phyloP scores from a whole-genome alignment of 2,888 invertebrate genomes.

The Drosophila lacicola region DNA sequence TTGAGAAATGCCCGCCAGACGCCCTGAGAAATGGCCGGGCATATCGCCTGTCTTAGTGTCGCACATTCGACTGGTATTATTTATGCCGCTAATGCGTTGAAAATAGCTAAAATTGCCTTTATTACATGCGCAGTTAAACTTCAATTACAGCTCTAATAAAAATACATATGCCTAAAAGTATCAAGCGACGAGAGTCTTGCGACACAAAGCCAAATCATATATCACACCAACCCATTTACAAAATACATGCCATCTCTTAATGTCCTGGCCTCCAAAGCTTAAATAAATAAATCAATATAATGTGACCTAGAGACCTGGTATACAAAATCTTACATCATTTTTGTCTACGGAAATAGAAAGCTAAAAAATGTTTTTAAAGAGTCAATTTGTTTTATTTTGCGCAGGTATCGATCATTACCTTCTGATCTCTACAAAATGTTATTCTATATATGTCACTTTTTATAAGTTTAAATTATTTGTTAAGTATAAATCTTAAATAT shows the following conservation, averaged over 20 bases:
- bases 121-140: conserved; percentile 83
- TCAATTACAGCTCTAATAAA: conserved; percentile 76
- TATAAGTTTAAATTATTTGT: too few relatives aligned
- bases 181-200: conserved; percentile 28
- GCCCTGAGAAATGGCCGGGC: conserved; percentile 58
- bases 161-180: conserved; percentile 58
- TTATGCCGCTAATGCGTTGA: conserved; percentile 79
- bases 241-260: conserved; percentile 3
- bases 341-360: background rate
- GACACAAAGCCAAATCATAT: conserved; percentile 14
- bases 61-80: conserved; percentile 70
- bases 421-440: too few relatives aligned
- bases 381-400: too few relatives aligned
- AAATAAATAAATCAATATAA: conserved; percentile 10
- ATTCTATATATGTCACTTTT: too few relatives aligned
- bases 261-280: conserved; percentile 3
- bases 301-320: background rate
- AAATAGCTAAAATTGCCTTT: conserved; percentile 81
- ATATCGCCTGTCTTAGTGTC: conserved; percentile 60
- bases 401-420: too few relatives aligned
- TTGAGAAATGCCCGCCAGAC: conserved; percentile 31
- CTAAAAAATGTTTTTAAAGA: too few relatives aligned
- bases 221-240: conserved; percentile 2
- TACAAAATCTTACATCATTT: too few relatives aligned
- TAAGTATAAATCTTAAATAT: too few relatives aligned